Base-by-base conservation (phyloP, 2,113 vertebrate species). In the Callipepla californica region DNA sequence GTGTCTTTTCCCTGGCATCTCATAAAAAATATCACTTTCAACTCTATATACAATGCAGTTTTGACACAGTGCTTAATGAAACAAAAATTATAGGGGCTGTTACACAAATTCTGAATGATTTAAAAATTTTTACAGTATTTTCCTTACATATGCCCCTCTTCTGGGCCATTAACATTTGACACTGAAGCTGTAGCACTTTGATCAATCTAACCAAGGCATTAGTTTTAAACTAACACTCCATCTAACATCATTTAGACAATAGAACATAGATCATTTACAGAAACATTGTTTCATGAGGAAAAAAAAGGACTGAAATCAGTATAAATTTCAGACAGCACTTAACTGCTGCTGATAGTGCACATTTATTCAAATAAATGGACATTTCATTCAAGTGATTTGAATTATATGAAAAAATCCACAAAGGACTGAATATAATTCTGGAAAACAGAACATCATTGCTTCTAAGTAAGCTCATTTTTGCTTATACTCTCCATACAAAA, bases 111-210 rank as follows among this genome's bases (percentile, higher is more conserved):
- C 11, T 6, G 80, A 57, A 73, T 77, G 69, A 77, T 91, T 87
- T 80, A 45, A 82, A 80, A 32, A 7, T 75, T 70, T 67, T 86
- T 68, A 26, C 6, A 44, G 5, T 47, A 44, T 80, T 93, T 82
- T 28, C 3, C 7, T 78, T 40, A 62, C 3, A 53, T 57, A 20
- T 68, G 38, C 14, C 38, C 34, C 69, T 77, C 32, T 58, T 79
- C 94, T 85, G 89, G 58, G 53, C 47, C 11, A 79, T 87, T 92
- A 87, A 42, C 58, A 38, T 77, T 92, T 91, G 63, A 72, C 70
- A 80, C 7, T 73, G 50, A 7, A 94, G 9, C 8, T 8, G 40
- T 15, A 65, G 30, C 23, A 76, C 78, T 89, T 92, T 79, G 30
- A 68, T 89, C 58, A 73, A 13, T 90, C 30, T 89, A 73, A 72